Evolutionary conservation across 2,888 invertebrate species (phyloP).

Genomic region (Ptychoptera contaminata): DNA sequence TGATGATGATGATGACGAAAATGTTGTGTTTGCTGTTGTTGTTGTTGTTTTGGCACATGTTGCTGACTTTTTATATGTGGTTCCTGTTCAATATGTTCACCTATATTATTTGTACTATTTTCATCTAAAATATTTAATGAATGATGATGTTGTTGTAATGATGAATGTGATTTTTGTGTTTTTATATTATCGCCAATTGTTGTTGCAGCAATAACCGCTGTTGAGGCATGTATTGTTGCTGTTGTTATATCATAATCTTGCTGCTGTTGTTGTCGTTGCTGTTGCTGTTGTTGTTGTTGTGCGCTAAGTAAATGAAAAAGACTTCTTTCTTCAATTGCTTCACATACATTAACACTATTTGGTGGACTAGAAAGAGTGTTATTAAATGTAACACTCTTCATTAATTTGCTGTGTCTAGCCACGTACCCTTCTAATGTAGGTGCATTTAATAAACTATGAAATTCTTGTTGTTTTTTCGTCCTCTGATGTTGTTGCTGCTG

Average conservation of each 20-base stretch:
- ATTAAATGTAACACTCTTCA: slow-evolving; percentile 81
- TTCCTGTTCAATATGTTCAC: not conserved
- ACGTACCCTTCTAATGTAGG: slow-evolving; percentile 81
- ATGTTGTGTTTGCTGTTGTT: not conserved
- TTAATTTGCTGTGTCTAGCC: slow-evolving; percentile 71
- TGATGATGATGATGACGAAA: not conserved
- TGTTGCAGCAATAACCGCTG: not conserved
- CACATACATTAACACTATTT: slow-evolving; percentile 27
- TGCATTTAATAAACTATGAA: slow-evolving; percentile 50
- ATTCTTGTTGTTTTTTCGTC: not conserved
- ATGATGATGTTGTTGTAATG: too few relatives aligned
- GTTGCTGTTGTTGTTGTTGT: slow-evolving; percentile 2
- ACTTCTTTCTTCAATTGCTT: slow-evolving; percentile 6
- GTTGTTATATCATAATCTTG: not conserved
- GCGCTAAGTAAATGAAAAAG: slow-evolving; percentile 7
- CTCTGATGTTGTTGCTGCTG: not conserved
- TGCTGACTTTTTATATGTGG: too few relatives aligned
- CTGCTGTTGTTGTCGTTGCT: not conserved
- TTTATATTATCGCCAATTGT: too few relatives aligned
- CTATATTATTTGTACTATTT: too few relatives aligned
- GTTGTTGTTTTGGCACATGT: too few relatives aligned
- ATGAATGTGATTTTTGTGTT: too few relatives aligned
- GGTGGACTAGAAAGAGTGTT: slow-evolving; percentile 74
- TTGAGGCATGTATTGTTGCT: not conserved
- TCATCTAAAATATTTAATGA: too few relatives aligned